Base-by-base conservation (phyloP, 1,140 invertebrate genomes). In the Akabosia matsudoensis region DNA sequence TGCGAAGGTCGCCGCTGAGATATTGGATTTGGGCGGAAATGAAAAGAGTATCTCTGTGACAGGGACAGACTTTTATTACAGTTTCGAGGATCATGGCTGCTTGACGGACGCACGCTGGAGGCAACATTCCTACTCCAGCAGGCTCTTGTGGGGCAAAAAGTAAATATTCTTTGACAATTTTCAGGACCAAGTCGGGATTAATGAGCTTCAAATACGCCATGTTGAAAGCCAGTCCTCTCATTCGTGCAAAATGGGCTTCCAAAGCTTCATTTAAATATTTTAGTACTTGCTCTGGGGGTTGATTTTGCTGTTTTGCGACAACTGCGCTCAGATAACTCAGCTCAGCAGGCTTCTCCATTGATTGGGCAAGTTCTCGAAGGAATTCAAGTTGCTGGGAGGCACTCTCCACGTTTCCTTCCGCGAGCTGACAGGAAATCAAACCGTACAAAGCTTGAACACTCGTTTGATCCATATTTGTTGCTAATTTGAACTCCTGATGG, bases 381-480 rank as follows among this genome's bases (percentile, higher is more conserved):
- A 96, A 91, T 79, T 97, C 92, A 26, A 98, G 86, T 85, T 97
- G 94, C 82, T 96, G 91, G 52, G 90, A 88, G 0, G 93, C 90
- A 82, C 95, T 89, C 54, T 89, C 86, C 64, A 85, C 77, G 78
- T 88, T 85, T 73, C 87, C 83, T 70, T 88, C 87, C 30, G 84
- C 72, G 37, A 95, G 85, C 85, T 95, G 92, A 85, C 93, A 95
- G 18, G 90, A 84, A 18, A 95, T 93, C 37, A 96, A 86, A 85
- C 87, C 87, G 75, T 85, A 86, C 3, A 96, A 83, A 1, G 93
- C 92, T 18, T 88, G 84, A 30, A 95, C 90, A 56, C 92, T 94
- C 4, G 91, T 91, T 76, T 93, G 92, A 82, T 97, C 92, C 13
- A 93, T 85, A 85, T 93, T 92, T 73, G 92, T 90, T 1, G 93